These are phyloP conservation scores for Pogonocherus hispidulus DNA, from an alignment of 2,888 invertebrate species.

Conservation along the genomic window DNA sequence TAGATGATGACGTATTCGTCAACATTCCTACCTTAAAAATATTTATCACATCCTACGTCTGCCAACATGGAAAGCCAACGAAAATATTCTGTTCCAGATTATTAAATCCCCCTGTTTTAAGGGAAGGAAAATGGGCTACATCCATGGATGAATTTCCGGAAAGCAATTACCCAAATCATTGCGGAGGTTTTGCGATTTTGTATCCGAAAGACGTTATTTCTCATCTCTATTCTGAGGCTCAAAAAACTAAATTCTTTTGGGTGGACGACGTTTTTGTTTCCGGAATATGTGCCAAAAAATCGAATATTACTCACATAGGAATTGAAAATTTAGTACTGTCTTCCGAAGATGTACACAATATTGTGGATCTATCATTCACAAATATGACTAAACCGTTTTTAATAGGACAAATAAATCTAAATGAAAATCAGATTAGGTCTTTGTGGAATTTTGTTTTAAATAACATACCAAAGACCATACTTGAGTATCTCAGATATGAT, in stretches of 20 bases:
- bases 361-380: constrained; percentile 25
- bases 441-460: constrained; percentile 26
- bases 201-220: constrained; percentile 63
- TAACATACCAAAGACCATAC: constrained; percentile 13
- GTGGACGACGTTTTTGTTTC: constrained; percentile 81
- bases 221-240: constrained; percentile 71
- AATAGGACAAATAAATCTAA: constrained; percentile 22
- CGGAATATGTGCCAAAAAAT: constrained; percentile 71
- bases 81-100: constrained; percentile 28
- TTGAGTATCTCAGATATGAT: constrained; percentile 21
- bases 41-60: constrained; percentile 31
- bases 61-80: background rate
- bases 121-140: constrained; percentile 78
- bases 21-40: constrained; percentile 74
- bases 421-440: constrained; percentile 27
- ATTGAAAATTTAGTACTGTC: constrained; percentile 29
- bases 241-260: constrained; percentile 76
- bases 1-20: constrained; percentile 83
- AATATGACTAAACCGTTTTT: constrained; percentile 30
- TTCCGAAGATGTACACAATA: constrained; percentile 10
- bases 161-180: constrained; percentile 79
- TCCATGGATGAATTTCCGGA: constrained; percentile 75
- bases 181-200: constrained; percentile 73
- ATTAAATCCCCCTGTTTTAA: constrained; percentile 1
- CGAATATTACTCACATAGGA: constrained; percentile 27